Conservation (phyloP, 2,113 vertebrate species). For the Ochotona princeps region DNA sequence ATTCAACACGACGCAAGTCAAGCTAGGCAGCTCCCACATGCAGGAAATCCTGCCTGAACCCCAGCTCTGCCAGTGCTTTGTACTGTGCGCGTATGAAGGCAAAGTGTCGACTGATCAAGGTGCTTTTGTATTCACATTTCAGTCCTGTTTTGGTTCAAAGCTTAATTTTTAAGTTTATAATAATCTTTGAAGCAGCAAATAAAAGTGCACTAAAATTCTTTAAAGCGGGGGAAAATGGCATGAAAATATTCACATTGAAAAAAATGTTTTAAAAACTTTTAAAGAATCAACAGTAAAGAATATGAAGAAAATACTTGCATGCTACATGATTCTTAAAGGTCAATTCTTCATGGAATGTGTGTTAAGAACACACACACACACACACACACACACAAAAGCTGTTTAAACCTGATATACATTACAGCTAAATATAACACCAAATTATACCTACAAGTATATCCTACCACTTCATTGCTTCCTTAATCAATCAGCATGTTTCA, state of each 20-base stretch:
- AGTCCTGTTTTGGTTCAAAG: neutral
- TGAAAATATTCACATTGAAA: constrained; percentile 24
- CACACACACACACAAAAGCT: neutral
- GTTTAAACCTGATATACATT: neutral
- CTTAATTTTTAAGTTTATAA: constrained; percentile 20
- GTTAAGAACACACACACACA: neutral
- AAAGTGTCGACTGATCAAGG: neutral
- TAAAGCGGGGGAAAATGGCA: constrained; percentile 1
- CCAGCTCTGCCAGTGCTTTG: neutral
- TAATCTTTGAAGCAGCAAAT: constrained; percentile 40
- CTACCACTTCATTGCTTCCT: constrained; percentile 5
- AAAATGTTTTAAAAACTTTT: neutral
- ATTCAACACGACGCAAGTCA: neutral
- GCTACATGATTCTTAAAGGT: constrained; percentile 26
- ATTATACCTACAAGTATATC: neutral
- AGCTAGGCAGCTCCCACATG: neutral
- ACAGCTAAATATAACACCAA: neutral
- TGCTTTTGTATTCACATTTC: neutral
- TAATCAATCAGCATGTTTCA: constrained; percentile 26
- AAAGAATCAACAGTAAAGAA: constrained; percentile 9
- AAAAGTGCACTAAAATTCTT: constrained; percentile 12
- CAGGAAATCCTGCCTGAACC: neutral
- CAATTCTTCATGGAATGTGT: neutral
- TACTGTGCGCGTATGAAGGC: neutral
- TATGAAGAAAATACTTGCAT: neutral